Conservation (phyloP, 2,797 vertebrate species). For the Myiotriccus ornatus region DNA sequence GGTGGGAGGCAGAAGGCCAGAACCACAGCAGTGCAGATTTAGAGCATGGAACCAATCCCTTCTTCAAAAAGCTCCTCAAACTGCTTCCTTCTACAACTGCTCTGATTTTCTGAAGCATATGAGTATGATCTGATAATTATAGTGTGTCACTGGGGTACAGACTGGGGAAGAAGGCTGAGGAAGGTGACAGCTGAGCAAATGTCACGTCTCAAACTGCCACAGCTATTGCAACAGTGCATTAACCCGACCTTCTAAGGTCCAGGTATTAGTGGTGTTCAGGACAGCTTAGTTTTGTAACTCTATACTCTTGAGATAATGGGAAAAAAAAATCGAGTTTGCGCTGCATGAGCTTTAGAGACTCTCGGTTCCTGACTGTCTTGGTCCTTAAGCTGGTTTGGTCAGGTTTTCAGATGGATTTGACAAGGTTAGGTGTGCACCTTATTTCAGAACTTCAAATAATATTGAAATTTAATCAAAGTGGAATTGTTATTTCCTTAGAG, state of each 20-base stretch:
- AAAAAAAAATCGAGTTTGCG: neutral
- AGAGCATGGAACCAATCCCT: neutral
- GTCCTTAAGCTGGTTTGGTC: neutral
- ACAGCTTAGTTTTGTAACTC: neutral
- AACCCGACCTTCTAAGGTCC: neutral
- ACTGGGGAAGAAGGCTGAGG: neutral
- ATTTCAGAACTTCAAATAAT: neutral
- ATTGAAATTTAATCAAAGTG: neutral
- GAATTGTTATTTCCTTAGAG: neutral
- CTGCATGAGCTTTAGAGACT: neutral
- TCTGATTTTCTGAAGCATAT: neutral
- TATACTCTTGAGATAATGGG: neutral
- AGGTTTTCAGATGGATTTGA: neutral
- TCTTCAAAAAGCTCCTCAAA: neutral
- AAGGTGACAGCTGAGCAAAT: neutral
- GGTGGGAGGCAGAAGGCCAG: neutral
- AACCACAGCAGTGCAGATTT: neutral
- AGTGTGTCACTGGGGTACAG: neutral
- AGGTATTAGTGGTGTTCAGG: neutral
- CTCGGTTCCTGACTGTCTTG: neutral
- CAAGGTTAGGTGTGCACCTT: neutral
- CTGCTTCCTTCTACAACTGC: neutral
- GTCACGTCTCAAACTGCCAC: neutral
- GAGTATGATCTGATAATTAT: neutral
- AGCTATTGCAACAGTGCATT: neutral